phyloP scores from a whole-genome alignment of 2,888 invertebrate genomes.

The Leptinotarsa rubiginosa region DNA sequence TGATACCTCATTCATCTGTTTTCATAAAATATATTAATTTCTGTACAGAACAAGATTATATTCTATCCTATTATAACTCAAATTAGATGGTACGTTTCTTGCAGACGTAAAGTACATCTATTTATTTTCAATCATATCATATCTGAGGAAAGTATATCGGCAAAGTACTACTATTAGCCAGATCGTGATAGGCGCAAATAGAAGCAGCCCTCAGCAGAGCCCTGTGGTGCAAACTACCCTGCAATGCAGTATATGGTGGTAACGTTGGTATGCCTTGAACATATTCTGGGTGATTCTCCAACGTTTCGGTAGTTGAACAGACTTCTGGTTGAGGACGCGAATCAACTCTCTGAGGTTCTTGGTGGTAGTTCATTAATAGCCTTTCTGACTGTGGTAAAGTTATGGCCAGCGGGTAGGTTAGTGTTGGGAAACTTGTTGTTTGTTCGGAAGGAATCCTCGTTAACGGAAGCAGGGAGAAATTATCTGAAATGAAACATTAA shows the following conservation, averaged over 20 bases:
- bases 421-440: constrained; percentile 29
- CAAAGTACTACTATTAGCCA: constrained; percentile 52
- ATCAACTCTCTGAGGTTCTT: constrained; percentile 36
- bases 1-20: too few species aligned
- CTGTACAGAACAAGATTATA: too few species aligned
- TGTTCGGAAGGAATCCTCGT: constrained; percentile 33
- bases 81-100: too few species aligned
- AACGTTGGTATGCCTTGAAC: constrained; percentile 44
- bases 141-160: constrained; percentile 58
- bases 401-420: constrained; percentile 38
- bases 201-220: constrained; percentile 60
- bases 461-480: constrained; percentile 31
- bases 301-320: constrained; percentile 1
- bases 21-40: too few species aligned
- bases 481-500: constrained; percentile 29
- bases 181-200: constrained; percentile 59
- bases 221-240: constrained; percentile 58
- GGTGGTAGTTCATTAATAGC: constrained; percentile 41
- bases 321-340: constrained; percentile 25
- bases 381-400: constrained; percentile 41
- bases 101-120: not conserved
- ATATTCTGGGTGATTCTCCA: constrained; percentile 33
- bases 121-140: constrained; percentile 24
- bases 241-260: constrained; percentile 60
- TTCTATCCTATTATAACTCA: too few species aligned